phyloP scores from a whole-genome alignment of 2,888 invertebrate genomes.

The Tholera decimalis region DNA sequence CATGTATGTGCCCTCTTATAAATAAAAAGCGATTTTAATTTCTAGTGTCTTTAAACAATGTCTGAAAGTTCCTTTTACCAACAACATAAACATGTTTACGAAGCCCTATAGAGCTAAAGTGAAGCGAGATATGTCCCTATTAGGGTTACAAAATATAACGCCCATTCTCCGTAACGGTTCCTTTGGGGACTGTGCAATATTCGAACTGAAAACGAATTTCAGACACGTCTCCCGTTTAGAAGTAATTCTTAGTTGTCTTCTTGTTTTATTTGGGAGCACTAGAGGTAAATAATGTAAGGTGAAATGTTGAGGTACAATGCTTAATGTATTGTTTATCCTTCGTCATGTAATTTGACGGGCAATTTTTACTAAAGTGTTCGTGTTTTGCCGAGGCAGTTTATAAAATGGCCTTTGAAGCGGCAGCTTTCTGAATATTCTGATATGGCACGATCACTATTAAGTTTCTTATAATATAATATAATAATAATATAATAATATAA shows the following conservation, averaged over 20 bases:
- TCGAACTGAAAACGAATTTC: slow-evolving; percentile 69
- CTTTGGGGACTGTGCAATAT: slow-evolving; percentile 72
- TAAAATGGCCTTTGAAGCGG: neutral
- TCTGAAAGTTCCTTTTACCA: slow-evolving; percentile 18
- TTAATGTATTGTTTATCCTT: slow-evolving; percentile 6
- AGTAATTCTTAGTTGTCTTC: slow-evolving; percentile 66
- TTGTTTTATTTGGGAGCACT: slow-evolving; percentile 31
- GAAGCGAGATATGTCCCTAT: slow-evolving; percentile 72
- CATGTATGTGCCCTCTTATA: too few species aligned
- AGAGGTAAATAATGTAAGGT: slow-evolving; percentile 33
- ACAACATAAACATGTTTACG: slow-evolving; percentile 66
- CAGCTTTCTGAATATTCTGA: neutral
- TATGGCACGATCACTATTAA: slow-evolving; percentile 12
- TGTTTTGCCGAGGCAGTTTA: neutral
- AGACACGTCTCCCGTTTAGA: slow-evolving; percentile 64
- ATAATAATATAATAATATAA: too few species aligned
- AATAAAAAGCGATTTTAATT: neutral
- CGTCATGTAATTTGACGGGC: neutral
- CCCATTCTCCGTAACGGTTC: slow-evolving; percentile 73
- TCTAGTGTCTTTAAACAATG: neutral
- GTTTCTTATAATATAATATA: too few species aligned
- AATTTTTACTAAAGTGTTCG: neutral
- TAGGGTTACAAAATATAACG: slow-evolving; percentile 75
- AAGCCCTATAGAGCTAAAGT: slow-evolving; percentile 67
- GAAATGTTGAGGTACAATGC: slow-evolving; percentile 30